Evolutionary conservation across 2,797 vertebrate genomes (phyloP).

Genomic region (Nannoperca australis): DNA sequence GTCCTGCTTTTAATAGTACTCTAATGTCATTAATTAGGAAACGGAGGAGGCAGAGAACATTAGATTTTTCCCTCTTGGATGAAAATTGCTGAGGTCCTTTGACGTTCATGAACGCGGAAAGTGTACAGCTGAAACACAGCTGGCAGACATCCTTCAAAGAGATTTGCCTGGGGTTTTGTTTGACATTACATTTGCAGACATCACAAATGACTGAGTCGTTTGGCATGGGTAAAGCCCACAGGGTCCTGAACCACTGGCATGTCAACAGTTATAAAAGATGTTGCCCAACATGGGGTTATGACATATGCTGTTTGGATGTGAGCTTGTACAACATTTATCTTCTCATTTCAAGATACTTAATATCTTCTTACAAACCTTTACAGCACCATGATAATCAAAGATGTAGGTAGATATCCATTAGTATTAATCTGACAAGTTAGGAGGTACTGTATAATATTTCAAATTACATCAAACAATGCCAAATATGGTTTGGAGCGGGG

Average conservation of each 20-base stretch:
- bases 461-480: background rate
- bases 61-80: slow-evolving; percentile 14
- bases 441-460: background rate
- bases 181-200: slow-evolving; percentile 72
- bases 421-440: background rate
- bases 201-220: slow-evolving; percentile 67
- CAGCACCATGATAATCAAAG: background rate
- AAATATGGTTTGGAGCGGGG: background rate
- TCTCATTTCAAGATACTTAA: slow-evolving; percentile 7
- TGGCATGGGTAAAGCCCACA: slow-evolving; percentile 54
- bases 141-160: slow-evolving; percentile 65
- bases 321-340: slow-evolving; percentile 24
- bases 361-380: background rate
- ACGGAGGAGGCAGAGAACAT: background rate
- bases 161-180: slow-evolving; percentile 61
- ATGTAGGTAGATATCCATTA: background rate
- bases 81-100: slow-evolving; percentile 8
- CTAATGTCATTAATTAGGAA: slow-evolving; percentile 1
- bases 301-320: slow-evolving; percentile 46
- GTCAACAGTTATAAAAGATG: slow-evolving; percentile 56
- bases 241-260: slow-evolving; percentile 32
- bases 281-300: slow-evolving; percentile 36
- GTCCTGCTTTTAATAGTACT: background rate
- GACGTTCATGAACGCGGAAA: slow-evolving; percentile 44
- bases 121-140: slow-evolving; percentile 55